Evolutionary conservation across 1,140 invertebrate genomes (phyloP).

Genomic region (Monomorium pharaonis): DNA sequence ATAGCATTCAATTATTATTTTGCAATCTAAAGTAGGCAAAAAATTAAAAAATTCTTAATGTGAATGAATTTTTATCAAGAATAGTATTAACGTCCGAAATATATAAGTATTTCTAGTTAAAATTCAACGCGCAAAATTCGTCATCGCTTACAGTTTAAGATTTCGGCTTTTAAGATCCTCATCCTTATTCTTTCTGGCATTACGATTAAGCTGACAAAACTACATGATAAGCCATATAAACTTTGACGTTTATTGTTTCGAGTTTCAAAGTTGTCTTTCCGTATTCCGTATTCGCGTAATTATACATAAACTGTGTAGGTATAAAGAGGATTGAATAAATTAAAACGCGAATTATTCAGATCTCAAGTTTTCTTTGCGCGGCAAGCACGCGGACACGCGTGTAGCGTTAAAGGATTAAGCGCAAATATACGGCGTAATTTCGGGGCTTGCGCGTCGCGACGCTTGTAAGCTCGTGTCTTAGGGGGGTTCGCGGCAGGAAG

Average conservation of each 20-base stretch:
- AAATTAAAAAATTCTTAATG: too few species aligned
- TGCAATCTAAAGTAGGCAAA: too few species aligned
- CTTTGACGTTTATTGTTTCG: neutral
- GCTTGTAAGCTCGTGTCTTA: slow-evolving; percentile 48
- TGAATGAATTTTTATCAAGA: too few species aligned
- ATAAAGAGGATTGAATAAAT: neutral
- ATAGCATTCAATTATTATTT: too few species aligned
- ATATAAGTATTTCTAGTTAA: neutral
- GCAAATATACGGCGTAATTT: slow-evolving; percentile 63
- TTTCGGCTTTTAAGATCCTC: neutral
- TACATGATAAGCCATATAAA: neutral
- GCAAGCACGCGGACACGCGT: neutral
- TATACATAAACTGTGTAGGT: neutral
- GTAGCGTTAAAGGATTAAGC: slow-evolving; percentile 11
- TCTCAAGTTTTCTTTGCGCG: neutral
- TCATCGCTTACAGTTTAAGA: neutral
- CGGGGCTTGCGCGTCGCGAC: slow-evolving; percentile 74
- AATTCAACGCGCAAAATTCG: neutral
- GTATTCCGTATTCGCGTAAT: neutral
- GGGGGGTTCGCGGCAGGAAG: slow-evolving; percentile 73
- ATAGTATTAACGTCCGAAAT: too few species aligned
- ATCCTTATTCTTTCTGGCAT: neutral
- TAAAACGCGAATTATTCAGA: slow-evolving; percentile 22
- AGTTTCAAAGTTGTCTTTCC: neutral
- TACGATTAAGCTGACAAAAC: neutral